Evolutionary conservation across 2,113 vertebrate genomes (phyloP).

Genomic region (Cinclus cinclus): DNA sequence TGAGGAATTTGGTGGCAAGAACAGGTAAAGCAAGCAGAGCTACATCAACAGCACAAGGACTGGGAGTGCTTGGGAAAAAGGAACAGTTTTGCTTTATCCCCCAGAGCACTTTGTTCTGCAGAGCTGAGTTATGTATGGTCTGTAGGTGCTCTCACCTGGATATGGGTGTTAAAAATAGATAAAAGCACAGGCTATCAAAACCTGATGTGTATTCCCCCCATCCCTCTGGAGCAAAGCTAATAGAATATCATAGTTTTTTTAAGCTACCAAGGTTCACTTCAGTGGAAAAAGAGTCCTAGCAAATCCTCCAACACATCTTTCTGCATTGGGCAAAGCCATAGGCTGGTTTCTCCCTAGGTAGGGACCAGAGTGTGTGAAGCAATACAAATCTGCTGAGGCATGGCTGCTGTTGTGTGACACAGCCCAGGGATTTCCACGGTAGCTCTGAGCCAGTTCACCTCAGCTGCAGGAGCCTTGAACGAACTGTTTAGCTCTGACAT

Average conservation of each 20-base stretch:
- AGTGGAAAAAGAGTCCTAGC: neutral
- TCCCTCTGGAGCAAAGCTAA: neutral
- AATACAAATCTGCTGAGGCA: neutral
- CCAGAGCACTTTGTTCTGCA: neutral
- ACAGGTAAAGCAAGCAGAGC: neutral
- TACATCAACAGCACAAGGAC: neutral
- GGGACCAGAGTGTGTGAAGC: neutral
- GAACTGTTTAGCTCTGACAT: slow-evolving; percentile 25
- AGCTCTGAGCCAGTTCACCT: neutral
- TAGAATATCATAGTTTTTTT: neutral
- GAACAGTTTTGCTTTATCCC: neutral
- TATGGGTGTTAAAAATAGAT: neutral
- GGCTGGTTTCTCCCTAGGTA: neutral
- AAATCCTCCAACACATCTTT: neutral
- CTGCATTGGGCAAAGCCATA: rapidly evolving
- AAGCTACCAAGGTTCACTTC: neutral
- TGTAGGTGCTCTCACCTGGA: neutral
- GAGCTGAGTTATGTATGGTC: neutral
- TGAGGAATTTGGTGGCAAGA: neutral
- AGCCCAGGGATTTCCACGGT: neutral
- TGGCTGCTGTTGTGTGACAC: rapidly evolving
- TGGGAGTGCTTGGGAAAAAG: neutral
- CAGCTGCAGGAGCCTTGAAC: neutral
- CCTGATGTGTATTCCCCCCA: rapidly evolving
- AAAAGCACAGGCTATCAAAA: neutral